Percentiles rank a stretch among this genome's conserved stretches.
Conservation (phyloP, 2,113 vertebrate species). For the Serilophus lunatus region DNA sequence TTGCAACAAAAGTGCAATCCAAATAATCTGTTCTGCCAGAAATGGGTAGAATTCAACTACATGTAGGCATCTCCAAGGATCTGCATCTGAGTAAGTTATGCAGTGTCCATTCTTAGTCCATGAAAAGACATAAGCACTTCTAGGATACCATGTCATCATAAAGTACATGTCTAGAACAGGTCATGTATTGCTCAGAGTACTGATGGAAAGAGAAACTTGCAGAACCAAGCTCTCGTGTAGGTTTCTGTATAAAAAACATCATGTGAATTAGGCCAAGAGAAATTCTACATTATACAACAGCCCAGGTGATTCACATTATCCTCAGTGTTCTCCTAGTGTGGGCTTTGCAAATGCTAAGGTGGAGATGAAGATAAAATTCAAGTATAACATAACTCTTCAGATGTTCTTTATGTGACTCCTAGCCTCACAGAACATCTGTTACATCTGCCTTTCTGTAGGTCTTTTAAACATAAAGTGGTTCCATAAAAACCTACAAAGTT, state of each 20-base stretch:
- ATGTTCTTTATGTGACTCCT: not conserved
- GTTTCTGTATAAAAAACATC: not conserved
- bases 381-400: not conserved
- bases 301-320: not conserved
- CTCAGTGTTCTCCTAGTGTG: not conserved
- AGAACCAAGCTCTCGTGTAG: not conserved
- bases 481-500: not conserved
- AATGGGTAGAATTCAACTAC: not conserved
- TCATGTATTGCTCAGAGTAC: not conserved
- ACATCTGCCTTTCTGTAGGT: not conserved
- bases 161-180: not conserved
- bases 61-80: not conserved
- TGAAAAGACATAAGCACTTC: not conserved
- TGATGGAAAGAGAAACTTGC: not conserved
- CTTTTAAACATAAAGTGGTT: not conserved
- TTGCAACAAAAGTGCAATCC: not conserved
- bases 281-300: not conserved
- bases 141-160: not conserved
- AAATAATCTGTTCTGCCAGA: conserved; percentile 20
- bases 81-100: not conserved
- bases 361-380: not conserved
- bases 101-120: not conserved
- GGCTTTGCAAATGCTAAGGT: not conserved
- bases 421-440: not conserved
- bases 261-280: not conserved